These are phyloP conservation scores for Yasuhikotakia modesta DNA, from an alignment of 2,797 vertebrate genomes.

Conservation along the genomic window DNA sequence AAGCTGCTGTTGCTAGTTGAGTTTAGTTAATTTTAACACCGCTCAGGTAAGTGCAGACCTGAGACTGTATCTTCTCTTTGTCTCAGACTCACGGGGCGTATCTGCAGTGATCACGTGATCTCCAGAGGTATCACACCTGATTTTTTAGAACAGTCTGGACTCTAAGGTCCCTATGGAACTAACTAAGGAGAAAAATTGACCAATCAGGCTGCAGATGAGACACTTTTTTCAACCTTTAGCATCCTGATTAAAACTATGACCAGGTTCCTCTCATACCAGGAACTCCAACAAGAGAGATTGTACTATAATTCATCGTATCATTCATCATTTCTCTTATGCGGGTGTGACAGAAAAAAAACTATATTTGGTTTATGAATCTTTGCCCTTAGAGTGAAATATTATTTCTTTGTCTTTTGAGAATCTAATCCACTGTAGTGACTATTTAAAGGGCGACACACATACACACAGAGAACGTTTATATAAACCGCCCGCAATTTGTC, in stretches of 20 bases:
- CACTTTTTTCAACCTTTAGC: not conserved
- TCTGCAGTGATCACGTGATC: not conserved
- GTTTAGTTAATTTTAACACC: not conserved
- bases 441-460: constrained; percentile 53
- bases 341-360: not conserved
- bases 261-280: not conserved
- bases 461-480: constrained; percentile 71
- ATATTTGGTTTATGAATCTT: constrained; percentile 13
- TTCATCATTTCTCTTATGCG: not conserved
- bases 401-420: constrained; percentile 12
- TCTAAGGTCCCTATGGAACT: not conserved
- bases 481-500: constrained; percentile 66
- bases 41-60: not conserved
- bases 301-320: not conserved
- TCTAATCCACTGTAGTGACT: constrained; percentile 11
- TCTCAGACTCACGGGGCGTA: not conserved
- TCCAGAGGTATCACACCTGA: not conserved
- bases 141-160: not conserved
- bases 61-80: not conserved
- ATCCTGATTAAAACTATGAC: not conserved
- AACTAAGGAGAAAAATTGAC: constrained; percentile 6
- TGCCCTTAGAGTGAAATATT: constrained; percentile 3
- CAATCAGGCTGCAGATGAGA: not conserved
- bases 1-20: too few species aligned
- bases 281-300: not conserved